These are phyloP conservation scores for Apis laboriosa DNA, from an alignment of 1,140 invertebrate genomes.

Conservation along the genomic window DNA sequence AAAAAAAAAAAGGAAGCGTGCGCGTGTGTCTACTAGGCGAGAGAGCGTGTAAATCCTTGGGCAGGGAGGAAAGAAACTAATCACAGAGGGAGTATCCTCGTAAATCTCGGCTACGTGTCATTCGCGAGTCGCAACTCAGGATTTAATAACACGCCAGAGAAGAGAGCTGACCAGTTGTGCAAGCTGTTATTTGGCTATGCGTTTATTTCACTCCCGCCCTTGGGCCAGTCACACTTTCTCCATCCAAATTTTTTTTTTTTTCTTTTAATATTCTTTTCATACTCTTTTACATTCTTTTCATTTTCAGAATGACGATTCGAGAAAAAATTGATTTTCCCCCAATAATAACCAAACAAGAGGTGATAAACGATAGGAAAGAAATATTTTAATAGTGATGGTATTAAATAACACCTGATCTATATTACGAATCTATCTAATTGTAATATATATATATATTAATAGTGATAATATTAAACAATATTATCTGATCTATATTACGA, in stretches of 20 bases:
- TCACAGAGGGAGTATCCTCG: constrained; percentile 71
- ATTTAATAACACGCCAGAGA: constrained; percentile 74
- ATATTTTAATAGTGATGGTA: too few species aligned
- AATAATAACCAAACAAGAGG: too few species aligned
- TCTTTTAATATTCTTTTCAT: neutral
- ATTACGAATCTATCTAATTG: too few species aligned
- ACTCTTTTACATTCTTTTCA: too few species aligned
- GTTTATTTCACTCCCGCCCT: constrained; percentile 46
- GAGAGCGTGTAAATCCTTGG: constrained; percentile 58
- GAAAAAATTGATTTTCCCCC: too few species aligned
- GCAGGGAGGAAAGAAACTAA: constrained; percentile 67
- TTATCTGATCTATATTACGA: too few species aligned
- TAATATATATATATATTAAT: too few species aligned
- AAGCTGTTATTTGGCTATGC: constrained; percentile 76
- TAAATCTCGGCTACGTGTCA: constrained; percentile 75
- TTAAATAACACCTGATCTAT: too few species aligned
- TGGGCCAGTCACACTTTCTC: constrained; percentile 56
- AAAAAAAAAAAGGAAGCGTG: constrained; percentile 1
- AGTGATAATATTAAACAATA: too few species aligned
- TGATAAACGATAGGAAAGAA: too few species aligned
- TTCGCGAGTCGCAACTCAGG: constrained; percentile 76
- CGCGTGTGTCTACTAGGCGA: constrained; percentile 12
- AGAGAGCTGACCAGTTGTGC: constrained; percentile 55
- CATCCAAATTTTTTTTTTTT: neutral
- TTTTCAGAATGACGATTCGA: too few species aligned